These are phyloP conservation scores for Apamea anceps DNA, from an alignment of 2,888 invertebrate species.

Conservation along the genomic window DNA sequence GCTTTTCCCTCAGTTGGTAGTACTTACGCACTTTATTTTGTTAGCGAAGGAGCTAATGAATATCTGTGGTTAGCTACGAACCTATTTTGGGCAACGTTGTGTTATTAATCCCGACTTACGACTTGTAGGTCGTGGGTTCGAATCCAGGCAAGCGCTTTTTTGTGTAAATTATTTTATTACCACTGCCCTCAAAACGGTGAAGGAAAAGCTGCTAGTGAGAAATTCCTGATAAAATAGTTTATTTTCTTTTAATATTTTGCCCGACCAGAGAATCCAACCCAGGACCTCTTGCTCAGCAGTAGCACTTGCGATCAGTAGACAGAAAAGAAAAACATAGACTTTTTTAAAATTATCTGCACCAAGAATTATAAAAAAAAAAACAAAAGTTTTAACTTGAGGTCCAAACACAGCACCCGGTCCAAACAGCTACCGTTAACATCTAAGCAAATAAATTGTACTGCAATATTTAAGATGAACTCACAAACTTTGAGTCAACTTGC, in stretches of 20 bases:
- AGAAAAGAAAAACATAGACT: not conserved
- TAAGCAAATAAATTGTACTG: conserved; percentile 55
- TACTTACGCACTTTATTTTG: conserved; percentile 67
- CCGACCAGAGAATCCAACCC: not conserved
- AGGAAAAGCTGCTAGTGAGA: no score
- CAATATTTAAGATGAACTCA: conserved; percentile 71
- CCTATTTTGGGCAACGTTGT: conserved; percentile 8
- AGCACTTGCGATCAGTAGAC: not conserved
- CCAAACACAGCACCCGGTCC: not conserved
- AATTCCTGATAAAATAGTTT: no score
- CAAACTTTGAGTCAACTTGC: conserved; percentile 66
- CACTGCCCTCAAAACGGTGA: not conserved
- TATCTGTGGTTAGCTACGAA: conserved; percentile 28
- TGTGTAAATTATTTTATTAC: not conserved
- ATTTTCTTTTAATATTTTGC: no score
- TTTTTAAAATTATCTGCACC: not conserved
- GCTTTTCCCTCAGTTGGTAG: conserved; percentile 35
- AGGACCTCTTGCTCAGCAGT: not conserved
- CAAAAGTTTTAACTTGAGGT: not conserved
- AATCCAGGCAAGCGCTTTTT: not conserved
- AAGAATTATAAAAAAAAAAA: not conserved
- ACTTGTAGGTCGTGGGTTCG: no score
- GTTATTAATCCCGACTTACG: not conserved
- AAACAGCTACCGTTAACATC: conserved; percentile 40
- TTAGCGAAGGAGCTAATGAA: conserved; percentile 51